Conservation (phyloP, 1,140 invertebrate genomes). For the Leptonema lineaticorne region DNA sequence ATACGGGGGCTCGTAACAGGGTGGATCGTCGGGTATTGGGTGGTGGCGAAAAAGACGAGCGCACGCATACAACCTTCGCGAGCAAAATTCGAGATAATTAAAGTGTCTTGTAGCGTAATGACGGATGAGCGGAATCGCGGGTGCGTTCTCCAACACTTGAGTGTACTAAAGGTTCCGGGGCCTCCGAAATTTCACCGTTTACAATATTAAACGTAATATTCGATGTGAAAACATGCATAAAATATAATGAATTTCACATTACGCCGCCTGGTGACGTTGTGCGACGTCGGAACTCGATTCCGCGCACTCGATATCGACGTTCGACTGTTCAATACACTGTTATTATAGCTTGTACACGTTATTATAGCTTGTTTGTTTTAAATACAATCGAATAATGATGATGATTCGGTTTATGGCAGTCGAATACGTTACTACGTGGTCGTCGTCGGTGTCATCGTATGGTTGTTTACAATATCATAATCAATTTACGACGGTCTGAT, state of each 20-base stretch:
- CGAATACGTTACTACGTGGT: not conserved
- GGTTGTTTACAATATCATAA: too few species aligned
- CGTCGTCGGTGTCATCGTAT: not conserved
- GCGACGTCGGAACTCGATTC: not conserved
- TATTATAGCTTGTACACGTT: too few species aligned
- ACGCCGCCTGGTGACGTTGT: not conserved
- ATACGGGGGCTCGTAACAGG: too few species aligned
- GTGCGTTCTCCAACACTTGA: not conserved
- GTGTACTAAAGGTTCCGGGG: slow-evolving; percentile 13
- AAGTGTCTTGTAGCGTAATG: slow-evolving; percentile 6
- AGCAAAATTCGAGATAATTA: not conserved
- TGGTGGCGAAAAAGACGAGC: not conserved
- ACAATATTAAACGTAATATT: not conserved
- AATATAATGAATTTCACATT: slow-evolving; percentile 2
- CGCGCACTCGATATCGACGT: not conserved
- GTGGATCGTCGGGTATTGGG: too few species aligned
- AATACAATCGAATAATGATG: too few species aligned
- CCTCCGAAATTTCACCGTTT: slow-evolving; percentile 4
- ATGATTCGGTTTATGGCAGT: not conserved
- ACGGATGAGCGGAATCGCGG: slow-evolving; percentile 6
- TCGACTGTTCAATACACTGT: not conserved
- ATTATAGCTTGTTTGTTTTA: too few species aligned
- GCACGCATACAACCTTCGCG: not conserved
- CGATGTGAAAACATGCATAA: slow-evolving; percentile 9
- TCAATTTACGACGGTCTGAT: too few species aligned